phyloP scores from a whole-genome alignment of 1,140 invertebrate genomes.

The Ceratosolen solmsi region DNA sequence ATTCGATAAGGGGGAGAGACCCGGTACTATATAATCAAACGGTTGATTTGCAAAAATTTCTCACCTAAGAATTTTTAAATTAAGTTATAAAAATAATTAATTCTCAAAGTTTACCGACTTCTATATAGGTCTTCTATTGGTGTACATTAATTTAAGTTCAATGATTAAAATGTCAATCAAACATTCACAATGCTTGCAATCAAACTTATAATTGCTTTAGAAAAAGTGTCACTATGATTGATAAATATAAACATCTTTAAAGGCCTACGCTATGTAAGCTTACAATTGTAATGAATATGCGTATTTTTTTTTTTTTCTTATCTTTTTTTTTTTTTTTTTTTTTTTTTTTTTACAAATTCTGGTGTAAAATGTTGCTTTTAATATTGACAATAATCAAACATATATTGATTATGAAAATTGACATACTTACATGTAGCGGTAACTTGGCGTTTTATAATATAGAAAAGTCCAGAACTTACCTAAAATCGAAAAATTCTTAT shows the following conservation, averaged over 20 bases:
- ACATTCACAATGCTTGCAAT: not conserved
- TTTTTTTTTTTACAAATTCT: too few relatives aligned
- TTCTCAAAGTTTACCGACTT: not conserved
- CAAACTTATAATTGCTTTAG: slow-evolving; percentile 3
- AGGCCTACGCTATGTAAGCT: not conserved
- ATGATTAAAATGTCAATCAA: slow-evolving; percentile 8
- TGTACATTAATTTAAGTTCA: not conserved
- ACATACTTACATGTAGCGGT: not conserved
- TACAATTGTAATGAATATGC: not conserved
- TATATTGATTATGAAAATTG: not conserved
- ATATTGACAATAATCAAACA: too few relatives aligned
- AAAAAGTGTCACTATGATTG: slow-evolving; percentile 1
- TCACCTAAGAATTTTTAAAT: not conserved
- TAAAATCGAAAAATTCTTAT: slow-evolving; percentile 32
- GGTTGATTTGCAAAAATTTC: not conserved
- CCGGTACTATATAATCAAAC: too few relatives aligned
- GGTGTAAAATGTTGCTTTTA: too few relatives aligned
- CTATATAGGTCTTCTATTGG: not conserved
- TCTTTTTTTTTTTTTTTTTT: too few relatives aligned
- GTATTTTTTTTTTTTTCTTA: not conserved
- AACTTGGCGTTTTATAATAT: not conserved
- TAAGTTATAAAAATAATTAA: not conserved
- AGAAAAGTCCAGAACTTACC: not conserved
- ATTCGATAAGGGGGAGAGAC: too few relatives aligned
- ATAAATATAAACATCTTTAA: slow-evolving; percentile 3